Base-by-base conservation (phyloP, 2,113 vertebrate genomes). In the Dermatemys mawii region DNA sequence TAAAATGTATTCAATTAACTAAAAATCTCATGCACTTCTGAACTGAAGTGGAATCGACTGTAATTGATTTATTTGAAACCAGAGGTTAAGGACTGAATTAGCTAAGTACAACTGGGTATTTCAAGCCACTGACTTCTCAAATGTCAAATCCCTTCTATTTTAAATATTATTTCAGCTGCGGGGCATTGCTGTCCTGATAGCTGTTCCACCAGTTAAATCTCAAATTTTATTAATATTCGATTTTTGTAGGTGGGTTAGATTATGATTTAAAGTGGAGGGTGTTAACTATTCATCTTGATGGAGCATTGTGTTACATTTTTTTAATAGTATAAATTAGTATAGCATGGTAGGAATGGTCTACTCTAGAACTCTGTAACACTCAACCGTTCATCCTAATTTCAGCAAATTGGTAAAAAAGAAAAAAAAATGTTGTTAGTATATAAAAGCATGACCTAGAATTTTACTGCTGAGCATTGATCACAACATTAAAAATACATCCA, bases 51-150 rank as follows among this genome's bases (percentile, higher is more conserved):
- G 98, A 99, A 99, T 98, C 97, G 98, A 98, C 98, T 99, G 98
- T 99, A 99, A 99, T 99, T 99, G 99, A 98, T 99, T 99, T 98
- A 99, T 98, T 98, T 98, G 98, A 99, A 99, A 99, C 98, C 98
- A 99, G 98, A 98, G 98, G 99, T 99, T 99, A 99, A 98, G 99
- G 98, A 99, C 98, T 99, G 98, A 99, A 99, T 99, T 99, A 99
- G 98, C 97, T 98, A 98, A 98, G 99, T 99, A 99, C 98, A 99
- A 98, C 98, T 98, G 99, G 98, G 98, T 99, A 99, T 99, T 99
- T 98, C 98, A 98, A 98, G 98, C 98, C 98, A 99, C 98, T 98
- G 98, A 98, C 98, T 99, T 98, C 98, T 99, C 98, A 99, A 98
- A 99, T 99, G 98, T 99, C 98, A 99, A 97, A 97, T 98, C 97